Percentiles rank a stretch among this genome's conserved stretches.
phyloP scores from a whole-genome alignment of 2,797 vertebrate species.

The Sebastes melanostomus region DNA sequence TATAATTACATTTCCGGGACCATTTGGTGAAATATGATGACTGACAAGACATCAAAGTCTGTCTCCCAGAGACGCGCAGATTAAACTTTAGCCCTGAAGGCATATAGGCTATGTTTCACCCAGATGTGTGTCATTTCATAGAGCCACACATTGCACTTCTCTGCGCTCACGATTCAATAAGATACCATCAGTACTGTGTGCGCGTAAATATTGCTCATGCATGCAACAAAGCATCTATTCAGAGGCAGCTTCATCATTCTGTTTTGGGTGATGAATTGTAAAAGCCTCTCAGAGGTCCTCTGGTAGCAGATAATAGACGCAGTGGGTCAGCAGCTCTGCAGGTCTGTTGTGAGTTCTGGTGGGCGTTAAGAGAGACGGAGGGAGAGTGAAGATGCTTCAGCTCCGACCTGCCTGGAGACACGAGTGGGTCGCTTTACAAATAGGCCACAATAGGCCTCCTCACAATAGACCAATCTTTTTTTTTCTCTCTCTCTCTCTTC shows the following conservation, averaged over 20 bases:
- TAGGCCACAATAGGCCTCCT: conserved; percentile 25
- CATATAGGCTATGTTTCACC: not conserved
- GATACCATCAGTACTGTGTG: not conserved
- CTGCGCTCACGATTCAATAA: not conserved
- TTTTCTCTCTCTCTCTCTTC: not conserved
- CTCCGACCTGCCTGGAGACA: conserved; percentile 18
- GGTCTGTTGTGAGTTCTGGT: conserved; percentile 67
- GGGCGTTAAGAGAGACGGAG: conserved; percentile 52
- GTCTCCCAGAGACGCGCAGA: not conserved
- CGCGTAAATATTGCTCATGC: not conserved
- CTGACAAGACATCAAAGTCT: not conserved
- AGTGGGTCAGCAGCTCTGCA: conserved; percentile 44
- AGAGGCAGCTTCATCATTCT: not conserved
- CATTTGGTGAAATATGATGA: not conserved
- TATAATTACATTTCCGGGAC: not conserved
- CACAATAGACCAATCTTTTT: not conserved
- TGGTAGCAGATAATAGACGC: conserved; percentile 1
- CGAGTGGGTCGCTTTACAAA: conserved; percentile 30
- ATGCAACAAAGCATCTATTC: not conserved
- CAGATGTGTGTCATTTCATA: not conserved
- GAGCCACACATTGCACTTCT: not conserved
- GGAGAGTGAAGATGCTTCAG: conserved; percentile 22
- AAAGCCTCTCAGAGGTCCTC: not conserved
- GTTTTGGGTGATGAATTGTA: not conserved
- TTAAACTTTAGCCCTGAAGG: not conserved